Evolutionary conservation across 2,888 invertebrate species (phyloP), one percentile per base, ranked within the genome.

Genomic region (Lasioglossum lativentre): DNA sequence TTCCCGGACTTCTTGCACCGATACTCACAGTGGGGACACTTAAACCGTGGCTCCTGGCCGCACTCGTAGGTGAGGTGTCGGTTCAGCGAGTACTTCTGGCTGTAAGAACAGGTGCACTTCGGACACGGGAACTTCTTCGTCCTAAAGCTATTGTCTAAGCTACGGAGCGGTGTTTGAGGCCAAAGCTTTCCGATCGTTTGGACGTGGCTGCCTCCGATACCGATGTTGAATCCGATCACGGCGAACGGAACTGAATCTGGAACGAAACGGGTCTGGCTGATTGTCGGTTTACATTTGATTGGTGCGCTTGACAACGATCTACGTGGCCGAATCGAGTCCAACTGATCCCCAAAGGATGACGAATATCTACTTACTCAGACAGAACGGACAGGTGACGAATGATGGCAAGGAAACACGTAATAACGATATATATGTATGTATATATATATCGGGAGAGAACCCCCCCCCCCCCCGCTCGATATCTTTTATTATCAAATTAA

Each of bases 21-120:
- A 75, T 94, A 94, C n/a, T 88, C 83, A 83, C 95, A 95, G 63
- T 93, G 91, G 1, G 93, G 93, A 73, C 94, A 94, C 47, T 91
- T 89, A 74, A 93, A 92, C 16, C 92, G 88, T 0, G 93, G 93
- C n/a, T 92, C 91, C 78, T 91, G 90, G 19, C 93, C 93, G 80
- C 94, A 94, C 75, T 94, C 95, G 85, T 93, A 92, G 75, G 91
- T 84, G 56, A 86, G 63, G 2, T 86, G 86, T 3, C 90, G 80
- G 10, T 89, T 89, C 66, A 92, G 45, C 52, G 88, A 88, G 5
- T 82, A 84, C 47, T 90, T 92, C 83, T 89, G 89, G 70, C 78
- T 87, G 80, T 91, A 92, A 52, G 71, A 80, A 27, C 88, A 80
- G 42, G 85, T 80, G 80, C 93, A 93, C 27, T 89, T 88, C 12